Conservation (phyloP, 2,888 invertebrate species). For the Matsumyia berberina region DNA sequence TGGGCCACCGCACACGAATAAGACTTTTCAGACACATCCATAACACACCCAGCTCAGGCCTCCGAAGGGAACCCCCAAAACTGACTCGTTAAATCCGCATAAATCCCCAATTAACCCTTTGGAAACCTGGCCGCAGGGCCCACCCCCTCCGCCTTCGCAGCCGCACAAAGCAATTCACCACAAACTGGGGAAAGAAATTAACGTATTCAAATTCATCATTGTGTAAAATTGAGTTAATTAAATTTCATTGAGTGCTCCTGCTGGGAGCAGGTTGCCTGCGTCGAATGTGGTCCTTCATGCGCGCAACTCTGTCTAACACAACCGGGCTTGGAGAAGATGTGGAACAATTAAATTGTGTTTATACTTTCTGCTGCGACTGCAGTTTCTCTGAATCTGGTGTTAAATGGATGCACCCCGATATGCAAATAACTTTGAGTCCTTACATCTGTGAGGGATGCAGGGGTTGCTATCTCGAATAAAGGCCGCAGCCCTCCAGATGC, state of each 20-base stretch:
- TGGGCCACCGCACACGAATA: slow-evolving; percentile 17
- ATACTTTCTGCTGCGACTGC: slow-evolving; percentile 23
- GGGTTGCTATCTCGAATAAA: no score
- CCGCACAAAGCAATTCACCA: background rate
- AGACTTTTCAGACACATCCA: slow-evolving; percentile 28
- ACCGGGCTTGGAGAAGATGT: background rate
- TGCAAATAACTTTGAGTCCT: slow-evolving; percentile 28
- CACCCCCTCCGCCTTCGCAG: background rate
- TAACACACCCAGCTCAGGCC: slow-evolving; percentile 7
- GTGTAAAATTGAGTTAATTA: slow-evolving; percentile 60
- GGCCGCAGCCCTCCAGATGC: no score
- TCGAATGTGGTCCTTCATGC: slow-evolving; percentile 4
- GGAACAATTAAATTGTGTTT: slow-evolving; percentile 32
- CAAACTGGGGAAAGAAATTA: slow-evolving; percentile 17
- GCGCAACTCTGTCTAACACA: slow-evolving; percentile 6
- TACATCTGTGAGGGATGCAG: background rate
- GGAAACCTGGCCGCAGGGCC: background rate
- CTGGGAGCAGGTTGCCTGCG: background rate
- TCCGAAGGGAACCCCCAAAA: slow-evolving; percentile 17
- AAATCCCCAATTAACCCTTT: slow-evolving; percentile 36
- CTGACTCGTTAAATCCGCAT: slow-evolving; percentile 35
- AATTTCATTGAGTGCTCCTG: slow-evolving; percentile 40
- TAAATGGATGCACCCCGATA: slow-evolving; percentile 7
- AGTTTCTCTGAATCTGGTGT: slow-evolving; percentile 8
- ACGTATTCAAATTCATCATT: slow-evolving; percentile 53